Conservation (phyloP, 2,113 vertebrate species). For the Mormoops blainvillei region DNA sequence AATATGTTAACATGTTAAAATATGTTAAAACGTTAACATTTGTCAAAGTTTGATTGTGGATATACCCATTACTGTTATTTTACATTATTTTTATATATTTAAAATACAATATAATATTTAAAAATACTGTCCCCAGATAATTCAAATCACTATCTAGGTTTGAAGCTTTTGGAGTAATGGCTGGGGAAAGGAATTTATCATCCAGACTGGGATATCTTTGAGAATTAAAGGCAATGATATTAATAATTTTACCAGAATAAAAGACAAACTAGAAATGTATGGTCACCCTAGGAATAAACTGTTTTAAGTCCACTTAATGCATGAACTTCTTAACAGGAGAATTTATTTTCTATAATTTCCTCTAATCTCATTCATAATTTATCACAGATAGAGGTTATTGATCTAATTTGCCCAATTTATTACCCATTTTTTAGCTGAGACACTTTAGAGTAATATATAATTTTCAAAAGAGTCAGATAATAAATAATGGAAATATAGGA, state of each 20-base stretch:
- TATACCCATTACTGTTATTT: not conserved
- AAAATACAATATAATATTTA: not conserved
- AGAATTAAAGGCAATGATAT: not conserved
- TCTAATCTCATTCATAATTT: constrained; percentile 21
- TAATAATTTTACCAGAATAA: not conserved
- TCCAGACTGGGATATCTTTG: not conserved
- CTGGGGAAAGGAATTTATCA: not conserved
- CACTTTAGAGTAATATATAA: constrained; percentile 19
- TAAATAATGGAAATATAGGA: constrained; percentile 27
- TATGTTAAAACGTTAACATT: not conserved
- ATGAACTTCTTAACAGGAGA: constrained; percentile 43
- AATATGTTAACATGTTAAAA: not conserved
- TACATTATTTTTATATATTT: not conserved
- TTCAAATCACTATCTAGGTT: not conserved
- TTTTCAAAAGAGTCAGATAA: constrained; percentile 29
- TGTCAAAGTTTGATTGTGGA: not conserved
- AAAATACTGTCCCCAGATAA: not conserved
- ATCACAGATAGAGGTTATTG: constrained; percentile 16
- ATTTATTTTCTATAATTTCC: constrained; percentile 14
- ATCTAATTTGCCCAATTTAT: constrained; percentile 39
- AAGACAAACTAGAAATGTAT: not conserved
- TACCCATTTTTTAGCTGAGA: constrained; percentile 7
- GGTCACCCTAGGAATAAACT: not conserved
- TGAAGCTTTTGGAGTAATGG: constrained; percentile 1
- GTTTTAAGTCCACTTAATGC: not conserved